phyloP scores from a whole-genome alignment of 2,113 vertebrate genomes.

The Cochlearius cochlearius region DNA sequence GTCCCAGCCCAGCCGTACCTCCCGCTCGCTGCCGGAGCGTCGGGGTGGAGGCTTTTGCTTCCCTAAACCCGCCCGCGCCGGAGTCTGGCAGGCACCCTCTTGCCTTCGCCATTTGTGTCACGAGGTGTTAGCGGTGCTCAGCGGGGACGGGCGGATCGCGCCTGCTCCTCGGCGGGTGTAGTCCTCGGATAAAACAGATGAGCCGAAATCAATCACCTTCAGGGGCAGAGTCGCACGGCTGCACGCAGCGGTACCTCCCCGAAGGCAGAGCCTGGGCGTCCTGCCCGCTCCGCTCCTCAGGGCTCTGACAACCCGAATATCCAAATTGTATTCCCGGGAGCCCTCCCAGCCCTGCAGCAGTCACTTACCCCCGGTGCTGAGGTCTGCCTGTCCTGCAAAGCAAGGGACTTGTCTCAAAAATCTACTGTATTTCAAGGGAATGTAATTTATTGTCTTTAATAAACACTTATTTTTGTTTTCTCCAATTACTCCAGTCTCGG shows the following conservation, averaged over 20 bases:
- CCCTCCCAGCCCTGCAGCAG: background rate
- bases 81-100: accelerated
- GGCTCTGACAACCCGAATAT: background rate
- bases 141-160: accelerated
- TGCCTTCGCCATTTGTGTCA: accelerated
- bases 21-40: background rate
- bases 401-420: background rate
- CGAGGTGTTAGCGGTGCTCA: background rate
- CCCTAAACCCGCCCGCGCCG: background rate
- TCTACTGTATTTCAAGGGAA: slow-evolving; percentile 3
- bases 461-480: background rate
- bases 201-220: background rate
- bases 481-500: accelerated
- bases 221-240: background rate
- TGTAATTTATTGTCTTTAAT: slow-evolving; percentile 51
- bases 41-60: background rate
- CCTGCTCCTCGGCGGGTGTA: accelerated
- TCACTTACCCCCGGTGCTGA: accelerated
- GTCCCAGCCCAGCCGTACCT: background rate
- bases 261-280: background rate
- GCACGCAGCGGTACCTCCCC: background rate
- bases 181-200: accelerated
- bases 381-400: background rate
- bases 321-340: accelerated
- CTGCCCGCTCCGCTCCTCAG: background rate